Conservation (phyloP, 2,113 vertebrate species). For the Toxotes chatareus region DNA sequence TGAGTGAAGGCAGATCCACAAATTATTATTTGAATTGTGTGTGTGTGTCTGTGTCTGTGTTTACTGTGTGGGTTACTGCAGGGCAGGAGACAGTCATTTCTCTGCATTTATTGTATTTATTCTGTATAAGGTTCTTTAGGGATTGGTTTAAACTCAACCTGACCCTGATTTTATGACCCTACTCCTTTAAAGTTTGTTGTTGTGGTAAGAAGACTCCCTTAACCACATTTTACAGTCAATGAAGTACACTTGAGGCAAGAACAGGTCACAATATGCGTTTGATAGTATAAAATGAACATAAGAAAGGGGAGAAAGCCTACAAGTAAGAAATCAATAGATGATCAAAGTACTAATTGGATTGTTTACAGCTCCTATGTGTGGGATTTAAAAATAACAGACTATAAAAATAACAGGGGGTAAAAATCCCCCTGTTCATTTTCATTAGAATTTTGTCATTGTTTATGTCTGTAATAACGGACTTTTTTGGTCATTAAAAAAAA, state of each 20-base stretch:
- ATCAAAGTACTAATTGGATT: too few relatives aligned
- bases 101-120: background rate
- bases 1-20: too few relatives aligned
- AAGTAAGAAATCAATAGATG: too few relatives aligned
- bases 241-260: background rate
- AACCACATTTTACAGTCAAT: background rate
- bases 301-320: background rate
- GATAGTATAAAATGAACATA: too few relatives aligned
- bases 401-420: too few relatives aligned
- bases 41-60: background rate
- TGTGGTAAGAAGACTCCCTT: background rate
- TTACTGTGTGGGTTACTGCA: slow-evolving; percentile 40
- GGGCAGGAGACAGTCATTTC: slow-evolving; percentile 31
- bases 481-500: too few relatives aligned
- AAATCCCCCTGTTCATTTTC: too few relatives aligned
- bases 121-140: background rate
- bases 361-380: too few relatives aligned
- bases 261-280: background rate
- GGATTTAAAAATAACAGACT: too few relatives aligned
- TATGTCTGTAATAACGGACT: too few relatives aligned
- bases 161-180: background rate
- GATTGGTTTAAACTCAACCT: background rate
- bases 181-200: background rate
- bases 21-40: background rate
- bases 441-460: too few relatives aligned